Evolutionary conservation across 2,888 invertebrate genomes (phyloP).

Genomic region (Deilephila porcellus): DNA sequence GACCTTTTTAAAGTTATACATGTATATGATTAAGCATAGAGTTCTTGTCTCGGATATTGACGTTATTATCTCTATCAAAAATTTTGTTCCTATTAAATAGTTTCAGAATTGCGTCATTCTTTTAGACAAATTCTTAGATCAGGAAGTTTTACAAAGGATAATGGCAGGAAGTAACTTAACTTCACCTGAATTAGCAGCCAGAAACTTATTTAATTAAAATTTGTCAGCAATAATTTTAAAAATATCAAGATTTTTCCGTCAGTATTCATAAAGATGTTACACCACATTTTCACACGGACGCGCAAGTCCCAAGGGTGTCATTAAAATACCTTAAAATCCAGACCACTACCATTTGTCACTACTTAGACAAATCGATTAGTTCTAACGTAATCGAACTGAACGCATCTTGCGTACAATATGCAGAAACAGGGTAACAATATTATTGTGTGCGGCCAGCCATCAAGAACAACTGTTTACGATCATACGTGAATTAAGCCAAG

Average conservation of each 20-base stretch:
- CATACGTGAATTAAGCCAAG: slow-evolving; percentile 5
- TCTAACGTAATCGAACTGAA: slow-evolving; percentile 22
- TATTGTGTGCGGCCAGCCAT: background rate
- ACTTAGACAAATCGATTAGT: background rate
- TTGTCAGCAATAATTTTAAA: background rate
- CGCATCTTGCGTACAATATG: slow-evolving; percentile 9
- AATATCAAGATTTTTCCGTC: background rate
- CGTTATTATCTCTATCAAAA: no score
- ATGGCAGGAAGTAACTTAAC: no score
- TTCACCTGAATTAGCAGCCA: background rate
- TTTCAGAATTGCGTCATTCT: no score
- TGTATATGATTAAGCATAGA: no score
- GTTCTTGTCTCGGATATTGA: no score
- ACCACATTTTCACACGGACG: background rate
- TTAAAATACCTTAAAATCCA: slow-evolving; percentile 11
- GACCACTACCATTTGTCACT: slow-evolving; percentile 6
- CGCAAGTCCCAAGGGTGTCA: background rate
- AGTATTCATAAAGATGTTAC: background rate
- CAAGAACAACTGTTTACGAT: slow-evolving; percentile 13
- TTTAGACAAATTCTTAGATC: no score
- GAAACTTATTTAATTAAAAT: background rate
- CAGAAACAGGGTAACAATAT: slow-evolving; percentile 11
- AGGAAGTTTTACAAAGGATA: no score
- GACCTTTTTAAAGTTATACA: no score
- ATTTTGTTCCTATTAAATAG: no score